Conservation (phyloP, 2,113 vertebrate species). For the Muscicapa adusta region DNA sequence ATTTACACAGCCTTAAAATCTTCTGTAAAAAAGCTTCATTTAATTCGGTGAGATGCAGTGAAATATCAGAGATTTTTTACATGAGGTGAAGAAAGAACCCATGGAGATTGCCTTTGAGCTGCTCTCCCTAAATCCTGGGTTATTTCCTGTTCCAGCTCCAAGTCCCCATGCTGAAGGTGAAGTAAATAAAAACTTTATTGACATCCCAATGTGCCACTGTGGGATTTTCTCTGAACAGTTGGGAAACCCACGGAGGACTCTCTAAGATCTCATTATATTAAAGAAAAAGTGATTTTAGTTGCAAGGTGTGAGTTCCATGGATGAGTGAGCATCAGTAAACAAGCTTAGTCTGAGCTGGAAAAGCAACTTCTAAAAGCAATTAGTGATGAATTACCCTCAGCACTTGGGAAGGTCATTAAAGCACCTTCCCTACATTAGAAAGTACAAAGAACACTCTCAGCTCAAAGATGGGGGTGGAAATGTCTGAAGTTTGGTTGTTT, state of each 20-base stretch:
- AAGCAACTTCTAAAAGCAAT: slow-evolving; percentile 26
- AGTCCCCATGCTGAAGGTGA: background rate
- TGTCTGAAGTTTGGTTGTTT: background rate
- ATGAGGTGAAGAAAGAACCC: background rate
- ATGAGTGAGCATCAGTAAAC: slow-evolving; percentile 39
- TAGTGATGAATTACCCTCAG: background rate
- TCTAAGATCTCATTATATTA: background rate
- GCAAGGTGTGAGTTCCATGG: slow-evolving; percentile 7
- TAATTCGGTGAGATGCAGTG: background rate
- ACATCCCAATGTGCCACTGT: background rate
- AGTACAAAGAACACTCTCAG: background rate
- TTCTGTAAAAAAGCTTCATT: background rate
- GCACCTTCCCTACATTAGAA: background rate
- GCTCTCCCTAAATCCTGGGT: background rate
- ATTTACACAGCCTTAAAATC: background rate
- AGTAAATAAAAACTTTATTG: background rate
- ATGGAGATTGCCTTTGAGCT: background rate
- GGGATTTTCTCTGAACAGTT: background rate
- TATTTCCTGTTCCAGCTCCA: background rate
- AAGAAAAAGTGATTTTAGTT: slow-evolving; percentile 31
- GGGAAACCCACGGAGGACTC: background rate
- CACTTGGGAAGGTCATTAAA: slow-evolving; percentile 10
- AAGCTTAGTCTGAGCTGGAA: slow-evolving; percentile 22
- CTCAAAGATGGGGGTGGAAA: background rate
- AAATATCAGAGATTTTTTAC: background rate